Evolutionary conservation across 2,113 vertebrate species (phyloP), one percentile per base, ranked within the genome.

Genomic region (Alexandromys fortis): DNA sequence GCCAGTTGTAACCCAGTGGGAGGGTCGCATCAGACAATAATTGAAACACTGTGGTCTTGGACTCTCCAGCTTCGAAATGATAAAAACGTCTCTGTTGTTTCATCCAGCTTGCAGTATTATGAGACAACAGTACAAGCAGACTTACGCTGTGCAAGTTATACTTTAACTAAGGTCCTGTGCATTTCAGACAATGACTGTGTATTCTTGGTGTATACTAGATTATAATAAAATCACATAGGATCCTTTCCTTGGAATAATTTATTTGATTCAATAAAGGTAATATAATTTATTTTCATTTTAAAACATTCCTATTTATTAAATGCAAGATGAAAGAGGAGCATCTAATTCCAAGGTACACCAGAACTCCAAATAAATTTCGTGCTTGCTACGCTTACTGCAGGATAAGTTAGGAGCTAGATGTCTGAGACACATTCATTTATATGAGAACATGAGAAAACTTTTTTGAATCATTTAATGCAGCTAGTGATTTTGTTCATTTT

Each of bases 301-400:
- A 76, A 92, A 75, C 55, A 79, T 47, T 68, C 30, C n/a, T 16
- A 72, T 85, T 78, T 14, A 33, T 30, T 47, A 45, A 78, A 68
- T 90, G 82, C 14, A 49, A 72, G n/a, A 65, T 73, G 17, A 2
- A 89, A 89, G 92, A 86, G 45, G 45, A 26, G 14, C 45, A 82
- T 7, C 14, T 16, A 42, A 55, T 92, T 96, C 47, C 35, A 92
- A 94, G n/a, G 75, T 45, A 77, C 72, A 91, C 49, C 73, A 90
- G 67, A 42, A 38, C 42, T 33, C 14, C 42, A 73, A 49, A 58
- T 70, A 90, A 72, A 61, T 49, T 38, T 5, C 21, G 22, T 79
- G 47, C 65, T 79, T 95, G 12, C 38, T 42, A 1, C 76, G n/a
- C 49, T 85, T 95, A 7, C 49, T 47, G 3, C 2, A 52, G 73